Evolutionary conservation across 2,888 invertebrate genomes (phyloP).

Genomic region (Dioctria rufipes): DNA sequence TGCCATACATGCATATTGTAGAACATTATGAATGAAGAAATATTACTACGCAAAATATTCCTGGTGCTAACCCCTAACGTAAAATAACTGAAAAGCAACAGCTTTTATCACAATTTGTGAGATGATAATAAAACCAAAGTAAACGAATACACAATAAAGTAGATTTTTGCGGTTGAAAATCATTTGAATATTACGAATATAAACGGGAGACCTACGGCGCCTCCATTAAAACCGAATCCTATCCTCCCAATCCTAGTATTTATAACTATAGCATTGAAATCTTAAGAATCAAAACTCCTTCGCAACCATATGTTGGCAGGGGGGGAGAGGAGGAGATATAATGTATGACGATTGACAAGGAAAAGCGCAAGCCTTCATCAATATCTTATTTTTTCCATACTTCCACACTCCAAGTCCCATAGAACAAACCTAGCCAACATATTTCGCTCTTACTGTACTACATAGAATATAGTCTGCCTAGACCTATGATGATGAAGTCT

Average conservation of each 20-base stretch:
- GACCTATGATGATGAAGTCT: not conserved
- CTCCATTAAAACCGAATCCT: slow-evolving; percentile 23
- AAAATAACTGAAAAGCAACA: slow-evolving; percentile 29
- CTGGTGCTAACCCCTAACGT: not conserved
- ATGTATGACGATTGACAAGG: no score
- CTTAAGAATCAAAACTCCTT: slow-evolving; percentile 24
- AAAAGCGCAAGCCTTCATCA: slow-evolving; percentile 31
- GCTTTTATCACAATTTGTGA: slow-evolving; percentile 17
- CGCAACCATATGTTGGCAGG: not conserved
- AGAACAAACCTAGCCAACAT: slow-evolving; percentile 20
- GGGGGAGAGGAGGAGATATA: no score
- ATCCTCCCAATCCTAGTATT: not conserved
- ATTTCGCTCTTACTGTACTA: slow-evolving; percentile 24
- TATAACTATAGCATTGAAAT: slow-evolving; percentile 9
- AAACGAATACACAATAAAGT: not conserved
- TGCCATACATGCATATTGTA: no score
- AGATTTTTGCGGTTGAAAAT: slow-evolving; percentile 34
- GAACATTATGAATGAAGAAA: no score
- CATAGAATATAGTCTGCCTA: not conserved
- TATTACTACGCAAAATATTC: no score
- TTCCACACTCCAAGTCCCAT: not conserved
- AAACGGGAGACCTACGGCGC: slow-evolving; percentile 31
- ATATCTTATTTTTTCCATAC: not conserved
- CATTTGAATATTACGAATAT: slow-evolving; percentile 16
- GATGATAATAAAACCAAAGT: slow-evolving; percentile 39